Percentiles rank a stretch among this genome's conserved stretches.
These are phyloP conservation scores for Gadus macrocephalus DNA, from an alignment of 2,113 vertebrate genomes.

Conservation along the genomic window DNA sequence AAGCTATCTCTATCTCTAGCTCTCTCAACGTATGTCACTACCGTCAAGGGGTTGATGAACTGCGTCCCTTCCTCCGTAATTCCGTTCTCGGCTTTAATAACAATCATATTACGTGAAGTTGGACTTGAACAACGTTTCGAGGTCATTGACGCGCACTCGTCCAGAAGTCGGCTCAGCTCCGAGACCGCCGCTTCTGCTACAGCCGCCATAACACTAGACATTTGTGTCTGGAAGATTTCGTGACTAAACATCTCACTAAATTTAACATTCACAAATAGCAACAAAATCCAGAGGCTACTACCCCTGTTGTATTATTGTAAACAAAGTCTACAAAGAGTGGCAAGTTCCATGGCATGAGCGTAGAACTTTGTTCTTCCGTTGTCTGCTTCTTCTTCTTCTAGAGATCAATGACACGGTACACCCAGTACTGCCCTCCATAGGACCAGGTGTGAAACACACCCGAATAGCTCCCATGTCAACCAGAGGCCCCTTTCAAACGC, in stretches of 20 bases:
- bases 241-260: conserved; percentile 9
- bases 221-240: conserved; percentile 26
- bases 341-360: too few species aligned
- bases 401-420: too few species aligned
- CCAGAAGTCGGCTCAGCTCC: conserved; percentile 43
- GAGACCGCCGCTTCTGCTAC: conserved; percentile 37
- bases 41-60: conserved; percentile 16
- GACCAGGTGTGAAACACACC: too few species aligned
- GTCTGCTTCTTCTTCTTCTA: too few species aligned
- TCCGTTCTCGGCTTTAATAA: conserved; percentile 5
- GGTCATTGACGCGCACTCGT: conserved; percentile 12
- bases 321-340: too few species aligned
- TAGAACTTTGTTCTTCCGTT: too few species aligned
- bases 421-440: too few species aligned
- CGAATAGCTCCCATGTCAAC: too few species aligned
- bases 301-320: neutral
- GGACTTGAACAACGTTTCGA: neutral
- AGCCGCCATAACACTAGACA: conserved; percentile 32
- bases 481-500: too few species aligned
- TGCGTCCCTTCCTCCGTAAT: neutral
- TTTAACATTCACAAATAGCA: too few species aligned
- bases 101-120: neutral
- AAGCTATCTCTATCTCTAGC: too few species aligned
- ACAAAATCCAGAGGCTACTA: too few species aligned
- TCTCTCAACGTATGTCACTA: neutral